Evolutionary conservation across 2,888 invertebrate species (phyloP).

Genomic region (Plebejus anna): DNA sequence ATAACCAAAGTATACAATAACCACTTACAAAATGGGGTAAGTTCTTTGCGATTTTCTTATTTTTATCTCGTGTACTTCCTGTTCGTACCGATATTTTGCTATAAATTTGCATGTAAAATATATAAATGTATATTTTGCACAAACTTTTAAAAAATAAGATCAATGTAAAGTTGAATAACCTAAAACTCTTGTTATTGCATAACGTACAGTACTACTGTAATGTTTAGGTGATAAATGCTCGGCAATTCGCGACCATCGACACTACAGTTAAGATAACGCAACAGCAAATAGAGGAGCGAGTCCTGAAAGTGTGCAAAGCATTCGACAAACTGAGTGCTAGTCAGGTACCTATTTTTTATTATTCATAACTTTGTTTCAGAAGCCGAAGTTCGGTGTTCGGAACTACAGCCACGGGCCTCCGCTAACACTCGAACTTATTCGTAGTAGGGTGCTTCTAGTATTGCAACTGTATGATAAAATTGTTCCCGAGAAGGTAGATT

Average conservation of each 20-base stretch:
- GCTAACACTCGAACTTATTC: slow-evolving; percentile 89
- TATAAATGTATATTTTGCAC: neutral
- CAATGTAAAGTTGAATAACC: slow-evolving; percentile 53
- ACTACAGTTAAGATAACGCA: slow-evolving; percentile 75
- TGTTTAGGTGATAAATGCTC: slow-evolving; percentile 68
- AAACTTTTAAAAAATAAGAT: neutral
- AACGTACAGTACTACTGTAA: slow-evolving; percentile 64
- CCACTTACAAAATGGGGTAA: slow-evolving; percentile 29
- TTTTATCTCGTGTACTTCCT: neutral
- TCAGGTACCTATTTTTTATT: slow-evolving; percentile 82
- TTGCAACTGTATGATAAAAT: slow-evolving; percentile 99
- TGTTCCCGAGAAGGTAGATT: slow-evolving; percentile 92
- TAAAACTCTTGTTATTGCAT: slow-evolving; percentile 73
- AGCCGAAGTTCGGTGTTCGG: slow-evolving; percentile 82
- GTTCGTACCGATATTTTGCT: neutral
- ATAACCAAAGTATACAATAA: slow-evolving; percentile 26
- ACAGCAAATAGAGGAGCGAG: slow-evolving; percentile 87
- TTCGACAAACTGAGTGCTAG: slow-evolving; percentile 93
- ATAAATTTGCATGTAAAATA: neutral
- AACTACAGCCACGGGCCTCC: slow-evolving; percentile 88
- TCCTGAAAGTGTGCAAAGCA: slow-evolving; percentile 91
- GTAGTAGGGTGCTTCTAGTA: slow-evolving; percentile 95
- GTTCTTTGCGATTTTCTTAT: slow-evolving; percentile 17
- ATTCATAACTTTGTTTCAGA: slow-evolving; percentile 79
- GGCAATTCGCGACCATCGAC: slow-evolving; percentile 57